A percentile compares a stretch with the other conserved stretches of the same genome.
Evolutionary conservation across 1,140 invertebrate species (phyloP).

Genomic region (Cydia pomonella): DNA sequence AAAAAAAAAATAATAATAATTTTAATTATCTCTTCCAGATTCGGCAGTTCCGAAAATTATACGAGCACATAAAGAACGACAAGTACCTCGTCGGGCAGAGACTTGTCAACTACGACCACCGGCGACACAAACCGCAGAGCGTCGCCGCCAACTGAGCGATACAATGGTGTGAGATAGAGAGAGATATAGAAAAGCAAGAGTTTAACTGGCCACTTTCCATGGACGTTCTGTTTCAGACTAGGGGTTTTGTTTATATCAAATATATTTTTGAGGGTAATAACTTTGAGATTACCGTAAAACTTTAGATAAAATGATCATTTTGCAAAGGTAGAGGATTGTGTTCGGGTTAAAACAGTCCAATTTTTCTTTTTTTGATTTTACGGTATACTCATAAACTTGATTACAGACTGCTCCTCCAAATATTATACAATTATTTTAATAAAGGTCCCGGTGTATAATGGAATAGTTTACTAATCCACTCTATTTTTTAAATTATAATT

Average conservation of each 20-base stretch:
- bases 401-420: too few relatives aligned
- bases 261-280: background rate
- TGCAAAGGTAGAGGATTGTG: too few relatives aligned
- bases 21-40: slow-evolving; percentile 77
- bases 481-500: background rate
- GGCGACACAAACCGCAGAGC: slow-evolving; percentile 82
- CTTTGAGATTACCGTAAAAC: too few relatives aligned
- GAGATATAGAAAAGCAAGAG: background rate
- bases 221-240: background rate
- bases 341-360: too few relatives aligned
- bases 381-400: too few relatives aligned
- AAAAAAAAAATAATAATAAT: too few relatives aligned
- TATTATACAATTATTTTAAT: background rate
- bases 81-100: slow-evolving; percentile 98
- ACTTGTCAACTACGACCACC: slow-evolving; percentile 96
- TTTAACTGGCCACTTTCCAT: background rate
- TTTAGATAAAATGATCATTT: background rate
- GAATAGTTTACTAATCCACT: background rate
- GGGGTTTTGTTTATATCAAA: background rate
- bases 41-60: slow-evolving; percentile 95
- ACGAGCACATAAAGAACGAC: slow-evolving; percentile 99
- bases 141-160: slow-evolving; percentile 53
- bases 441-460: too few relatives aligned
- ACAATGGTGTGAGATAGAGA: background rate
- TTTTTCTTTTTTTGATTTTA: too few relatives aligned